These are phyloP conservation scores for Octopus sinensis DNA, from an alignment of 1,140 invertebrate species.

Conservation along the genomic window DNA sequence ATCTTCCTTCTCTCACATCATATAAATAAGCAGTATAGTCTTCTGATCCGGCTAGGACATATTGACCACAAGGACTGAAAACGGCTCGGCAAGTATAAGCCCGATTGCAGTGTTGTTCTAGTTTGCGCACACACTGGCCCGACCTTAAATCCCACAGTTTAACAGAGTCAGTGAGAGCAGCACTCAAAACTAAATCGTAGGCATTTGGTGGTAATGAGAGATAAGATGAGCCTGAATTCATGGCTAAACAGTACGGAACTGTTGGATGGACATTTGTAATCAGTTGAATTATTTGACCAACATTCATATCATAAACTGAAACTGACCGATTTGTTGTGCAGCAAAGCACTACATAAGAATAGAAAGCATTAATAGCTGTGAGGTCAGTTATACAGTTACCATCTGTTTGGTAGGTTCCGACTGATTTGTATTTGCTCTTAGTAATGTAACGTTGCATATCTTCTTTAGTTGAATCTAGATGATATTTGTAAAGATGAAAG, in stretches of 20 bases:
- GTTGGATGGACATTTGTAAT: constrained; percentile 49
- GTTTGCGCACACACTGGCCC: constrained; percentile 43
- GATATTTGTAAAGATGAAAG: constrained; percentile 56
- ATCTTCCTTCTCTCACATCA: constrained; percentile 47
- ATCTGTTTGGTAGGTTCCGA: constrained; percentile 42
- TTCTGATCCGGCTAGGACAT: constrained; percentile 53
- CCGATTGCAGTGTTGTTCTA: constrained; percentile 51
- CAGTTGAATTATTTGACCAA: constrained; percentile 39
- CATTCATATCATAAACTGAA: constrained; percentile 56
- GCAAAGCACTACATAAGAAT: constrained; percentile 56
- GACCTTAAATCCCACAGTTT: constrained; percentile 58
- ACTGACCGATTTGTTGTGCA: constrained; percentile 52
- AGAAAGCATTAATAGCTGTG: constrained; percentile 54
- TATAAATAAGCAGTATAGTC: constrained; percentile 52
- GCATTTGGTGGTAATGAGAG: constrained; percentile 44
- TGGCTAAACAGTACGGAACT: constrained; percentile 47
- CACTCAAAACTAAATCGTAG: constrained; percentile 56
- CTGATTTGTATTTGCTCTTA: constrained; percentile 50
- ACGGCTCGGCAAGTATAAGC: constrained; percentile 47
- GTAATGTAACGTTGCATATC: constrained; percentile 53
- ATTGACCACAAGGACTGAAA: constrained; percentile 54
- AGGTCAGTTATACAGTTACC: constrained; percentile 50
- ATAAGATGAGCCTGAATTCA: constrained; percentile 55
- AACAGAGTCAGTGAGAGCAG: constrained; percentile 53
- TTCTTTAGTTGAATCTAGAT: constrained; percentile 48